Evolutionary conservation across 2,888 invertebrate species (phyloP).

Genomic region (Sarcophaga subvicina): DNA sequence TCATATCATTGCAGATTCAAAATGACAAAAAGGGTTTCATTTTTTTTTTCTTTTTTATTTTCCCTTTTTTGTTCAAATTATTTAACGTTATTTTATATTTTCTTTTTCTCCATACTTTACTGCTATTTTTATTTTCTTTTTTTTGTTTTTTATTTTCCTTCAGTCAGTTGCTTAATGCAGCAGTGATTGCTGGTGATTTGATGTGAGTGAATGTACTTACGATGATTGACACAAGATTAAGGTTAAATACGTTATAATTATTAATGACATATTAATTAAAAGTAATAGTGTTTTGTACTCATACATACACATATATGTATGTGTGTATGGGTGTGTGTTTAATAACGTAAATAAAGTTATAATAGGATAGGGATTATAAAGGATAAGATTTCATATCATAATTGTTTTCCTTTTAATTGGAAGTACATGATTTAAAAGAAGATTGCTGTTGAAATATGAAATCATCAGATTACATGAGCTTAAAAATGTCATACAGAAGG

Average conservation of each 20-base stretch:
- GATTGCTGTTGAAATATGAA: no score
- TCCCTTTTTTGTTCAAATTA: background rate
- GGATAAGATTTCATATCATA: no score
- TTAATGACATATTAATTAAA: constrained; percentile 60
- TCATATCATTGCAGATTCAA: constrained; percentile 38
- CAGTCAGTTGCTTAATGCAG: background rate
- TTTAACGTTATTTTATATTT: background rate
- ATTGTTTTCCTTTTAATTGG: no score
- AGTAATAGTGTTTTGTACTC: background rate
- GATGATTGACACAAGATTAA: constrained; percentile 64
- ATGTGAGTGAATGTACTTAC: constrained; percentile 18
- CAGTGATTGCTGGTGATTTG: background rate
- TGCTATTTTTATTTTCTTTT: background rate
- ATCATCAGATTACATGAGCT: no score
- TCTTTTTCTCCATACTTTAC: background rate
- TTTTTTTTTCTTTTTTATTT: background rate
- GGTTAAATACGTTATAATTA: constrained; percentile 63
- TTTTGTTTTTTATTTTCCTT: background rate
- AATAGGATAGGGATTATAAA: no score
- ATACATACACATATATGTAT: background rate
- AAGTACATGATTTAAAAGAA: no score
- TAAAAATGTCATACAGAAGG: no score
- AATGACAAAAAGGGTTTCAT: constrained; percentile 28
- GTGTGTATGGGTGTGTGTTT: background rate
- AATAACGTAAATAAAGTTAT: background rate